Conservation (phyloP, 2,113 vertebrate genomes). For the Collichthys lucidus region DNA sequence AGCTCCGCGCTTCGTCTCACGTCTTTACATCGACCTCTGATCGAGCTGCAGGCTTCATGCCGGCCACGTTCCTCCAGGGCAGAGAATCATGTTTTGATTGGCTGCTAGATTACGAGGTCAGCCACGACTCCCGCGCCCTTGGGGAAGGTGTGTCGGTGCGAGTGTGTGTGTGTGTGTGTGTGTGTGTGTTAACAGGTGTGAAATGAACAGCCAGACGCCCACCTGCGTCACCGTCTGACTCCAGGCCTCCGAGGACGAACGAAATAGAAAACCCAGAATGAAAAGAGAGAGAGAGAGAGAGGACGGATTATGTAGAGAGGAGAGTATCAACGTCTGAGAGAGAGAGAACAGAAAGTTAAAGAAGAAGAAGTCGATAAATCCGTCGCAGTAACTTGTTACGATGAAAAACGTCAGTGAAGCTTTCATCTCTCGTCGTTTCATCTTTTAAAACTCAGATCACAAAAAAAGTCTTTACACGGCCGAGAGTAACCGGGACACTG, state of each 20-base stretch:
- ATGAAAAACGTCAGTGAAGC: no score
- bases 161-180: constrained; percentile 36
- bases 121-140: constrained; percentile 49
- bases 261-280: constrained; percentile 9
- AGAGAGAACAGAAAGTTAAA: background rate
- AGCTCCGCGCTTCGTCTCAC: no score
- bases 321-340: background rate
- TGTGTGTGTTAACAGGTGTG: constrained; percentile 64
- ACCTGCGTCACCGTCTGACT: constrained; percentile 65
- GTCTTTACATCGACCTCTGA: background rate
- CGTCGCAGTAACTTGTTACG: no score
- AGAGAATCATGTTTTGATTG: constrained; percentile 54
- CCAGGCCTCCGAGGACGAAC: background rate
- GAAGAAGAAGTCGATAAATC: background rate
- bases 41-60: constrained; percentile 22
- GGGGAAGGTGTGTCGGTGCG: constrained; percentile 21
- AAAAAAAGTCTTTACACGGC: no score
- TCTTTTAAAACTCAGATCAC: no score
- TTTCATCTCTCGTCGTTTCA: no score
- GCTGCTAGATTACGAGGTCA: constrained; percentile 42
- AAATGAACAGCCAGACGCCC: constrained; percentile 68
- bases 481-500: no score
- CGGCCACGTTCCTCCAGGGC: constrained; percentile 33
- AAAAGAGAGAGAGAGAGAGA: background rate
- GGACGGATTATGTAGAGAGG: background rate